Conservation (phyloP, 2,113 vertebrate species). For the Craseonycteris thonglongyai region DNA sequence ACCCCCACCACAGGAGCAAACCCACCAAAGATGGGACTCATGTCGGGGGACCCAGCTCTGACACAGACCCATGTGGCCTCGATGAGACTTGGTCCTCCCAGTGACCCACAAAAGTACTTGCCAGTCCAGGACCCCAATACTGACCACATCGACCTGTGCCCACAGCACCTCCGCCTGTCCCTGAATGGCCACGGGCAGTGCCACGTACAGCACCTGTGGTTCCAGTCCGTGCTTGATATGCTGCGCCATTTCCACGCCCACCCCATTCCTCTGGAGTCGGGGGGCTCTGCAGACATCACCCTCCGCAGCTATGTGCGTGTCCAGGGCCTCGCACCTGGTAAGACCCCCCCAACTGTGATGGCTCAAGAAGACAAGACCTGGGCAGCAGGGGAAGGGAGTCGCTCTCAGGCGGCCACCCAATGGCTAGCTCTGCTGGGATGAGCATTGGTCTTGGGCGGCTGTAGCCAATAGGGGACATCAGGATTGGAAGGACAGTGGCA, state of each 20-base stretch:
- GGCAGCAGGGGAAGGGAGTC: background rate
- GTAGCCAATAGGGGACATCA: background rate
- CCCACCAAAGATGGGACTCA: background rate
- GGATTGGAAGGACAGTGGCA: background rate
- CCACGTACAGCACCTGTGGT: conserved; percentile 98
- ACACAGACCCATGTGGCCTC: background rate
- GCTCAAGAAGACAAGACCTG: background rate
- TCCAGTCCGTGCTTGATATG: conserved; percentile 97
- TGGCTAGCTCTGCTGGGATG: background rate
- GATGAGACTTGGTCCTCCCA: fast-evolving
- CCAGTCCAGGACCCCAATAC: background rate
- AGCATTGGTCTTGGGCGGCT: background rate
- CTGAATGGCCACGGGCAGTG: conserved; percentile 94
- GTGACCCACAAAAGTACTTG: fast-evolving
- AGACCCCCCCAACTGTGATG: background rate
- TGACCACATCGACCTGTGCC: background rate
- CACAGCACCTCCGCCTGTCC: conserved; percentile 94
- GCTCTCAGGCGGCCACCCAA: background rate
- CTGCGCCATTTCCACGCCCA: conserved; percentile 96
- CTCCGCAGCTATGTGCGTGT: conserved; percentile 93
- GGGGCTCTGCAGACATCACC: conserved; percentile 95
- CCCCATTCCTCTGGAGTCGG: conserved; percentile 96
- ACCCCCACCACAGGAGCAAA: background rate
- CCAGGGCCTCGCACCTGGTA: conserved; percentile 84
- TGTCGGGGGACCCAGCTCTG: background rate